Evolutionary conservation across 53 echinoderm and acorn worm genomes (phyloP), one percentile per base, ranked within the genome.

Genomic region (Mesocentrotus franciscanus): DNA sequence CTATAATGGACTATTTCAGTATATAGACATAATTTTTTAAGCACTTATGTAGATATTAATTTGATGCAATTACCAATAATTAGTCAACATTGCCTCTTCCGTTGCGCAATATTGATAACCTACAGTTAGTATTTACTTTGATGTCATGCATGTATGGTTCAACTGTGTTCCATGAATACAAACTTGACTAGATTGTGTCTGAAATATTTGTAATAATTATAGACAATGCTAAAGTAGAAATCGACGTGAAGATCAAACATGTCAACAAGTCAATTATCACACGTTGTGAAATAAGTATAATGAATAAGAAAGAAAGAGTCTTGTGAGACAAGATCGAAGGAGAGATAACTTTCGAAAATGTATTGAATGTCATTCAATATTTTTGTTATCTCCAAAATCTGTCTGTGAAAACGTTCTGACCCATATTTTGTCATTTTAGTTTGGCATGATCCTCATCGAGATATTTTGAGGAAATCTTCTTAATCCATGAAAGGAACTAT

Each of bases 381-480:
- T 78, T 78, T 33, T 2, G 26, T 78, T n/a, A 35, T 78, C 34
- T 34, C 7, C 78, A 22, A 16, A 81, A 20, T 81, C 1, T 76
- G 33, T 76, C 76, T 14, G 42, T 42, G 12, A 17, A 18, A 36
- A 17, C 14, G 18, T 39, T 33, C 42, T 81, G 42, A 42, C 33
- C 42, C 20, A 39, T 39, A 42, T 18, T 81, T 81, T 79, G 9
- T 24, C 6, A 13, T 32, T 78, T 15, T 42, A 81, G 1, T 39
- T 81, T 81, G 42, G 81, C 81, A 39, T 87, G 58, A 87, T 57
- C 26, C 87, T n/a, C 14, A 58, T 42, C 10, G 49, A 9, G 84
- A 84, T 87, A 87, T 87, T 87, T 84, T 57, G 12, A 87, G 58
- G 58, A 87, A 87, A 87, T 87, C 26, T 56, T 57, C 58, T 39